Evolutionary conservation across 2,797 vertebrate genomes (phyloP).

Genomic region (Sebastolobus altivelis): DNA sequence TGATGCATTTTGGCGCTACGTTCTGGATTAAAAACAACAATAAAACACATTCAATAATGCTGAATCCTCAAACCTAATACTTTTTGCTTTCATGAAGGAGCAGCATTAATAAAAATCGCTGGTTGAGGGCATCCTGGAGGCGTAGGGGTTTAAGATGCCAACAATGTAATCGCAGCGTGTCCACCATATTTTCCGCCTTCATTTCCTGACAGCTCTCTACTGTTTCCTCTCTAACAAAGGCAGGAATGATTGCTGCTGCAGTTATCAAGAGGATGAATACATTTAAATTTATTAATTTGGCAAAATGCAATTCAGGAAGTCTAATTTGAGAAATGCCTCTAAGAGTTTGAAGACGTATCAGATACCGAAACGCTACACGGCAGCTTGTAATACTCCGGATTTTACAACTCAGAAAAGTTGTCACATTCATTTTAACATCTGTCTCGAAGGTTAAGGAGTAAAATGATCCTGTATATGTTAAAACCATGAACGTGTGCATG

Average conservation of each 20-base stretch:
- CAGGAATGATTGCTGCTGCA: neutral
- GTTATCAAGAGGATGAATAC: neutral
- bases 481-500: neutral
- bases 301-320: neutral
- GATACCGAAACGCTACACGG: neutral
- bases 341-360: neutral
- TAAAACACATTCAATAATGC: neutral
- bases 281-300: slow-evolving; percentile 4
- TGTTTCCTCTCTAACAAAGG: neutral
- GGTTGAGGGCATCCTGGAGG: neutral
- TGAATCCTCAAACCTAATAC: slow-evolving; percentile 5
- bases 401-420: neutral
- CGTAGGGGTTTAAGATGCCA: neutral
- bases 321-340: neutral
- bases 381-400: neutral
- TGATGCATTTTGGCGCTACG: neutral
- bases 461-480: neutral
- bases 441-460: neutral
- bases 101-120: neutral
- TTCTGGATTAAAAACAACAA: neutral
- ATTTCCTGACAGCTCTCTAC: neutral
- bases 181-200: neutral
- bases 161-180: neutral
- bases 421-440: neutral
- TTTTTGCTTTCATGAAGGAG: neutral